phyloP scores from a whole-genome alignment of 1,140 invertebrate genomes.

The Calycopis cecrops region DNA sequence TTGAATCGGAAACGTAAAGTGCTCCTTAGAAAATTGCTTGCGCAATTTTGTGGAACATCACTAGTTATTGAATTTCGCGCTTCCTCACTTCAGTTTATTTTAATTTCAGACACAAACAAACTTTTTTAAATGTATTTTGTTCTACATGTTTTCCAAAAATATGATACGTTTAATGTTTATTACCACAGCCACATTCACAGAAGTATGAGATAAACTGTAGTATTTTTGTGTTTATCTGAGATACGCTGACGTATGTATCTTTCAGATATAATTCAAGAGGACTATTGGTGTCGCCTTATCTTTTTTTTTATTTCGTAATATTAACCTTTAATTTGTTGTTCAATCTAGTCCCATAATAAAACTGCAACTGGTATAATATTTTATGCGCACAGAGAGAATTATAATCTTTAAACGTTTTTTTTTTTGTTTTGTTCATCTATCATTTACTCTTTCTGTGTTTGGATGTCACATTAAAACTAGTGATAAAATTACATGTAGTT shows the following conservation, averaged over 20 bases:
- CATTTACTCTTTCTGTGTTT: too few relatives aligned
- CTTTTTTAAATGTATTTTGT: not conserved
- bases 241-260: conserved; percentile 26
- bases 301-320: conserved; percentile 4
- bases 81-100: conserved; percentile 16
- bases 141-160: too few relatives aligned
- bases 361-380: too few relatives aligned
- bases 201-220: conserved; percentile 2
- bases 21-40: conserved; percentile 45
- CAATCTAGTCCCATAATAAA: too few relatives aligned
- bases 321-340: not conserved
- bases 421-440: too few relatives aligned
- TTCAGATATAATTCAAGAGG: conserved; percentile 17
- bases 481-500: too few relatives aligned
- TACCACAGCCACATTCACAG: conserved; percentile 2
- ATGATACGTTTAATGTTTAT: too few relatives aligned
- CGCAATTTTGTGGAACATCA: conserved; percentile 47
- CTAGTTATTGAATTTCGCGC: conserved; percentile 10
- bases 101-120: not conserved
- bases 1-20: conserved; percentile 19
- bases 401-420: too few relatives aligned
- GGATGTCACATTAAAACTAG: too few relatives aligned
- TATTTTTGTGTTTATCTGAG: conserved; percentile 3
- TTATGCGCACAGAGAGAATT: too few relatives aligned
- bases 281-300: conserved; percentile 15